Evolutionary conservation across 2,113 vertebrate genomes (phyloP).

Genomic region (Varanus salvator): DNA sequence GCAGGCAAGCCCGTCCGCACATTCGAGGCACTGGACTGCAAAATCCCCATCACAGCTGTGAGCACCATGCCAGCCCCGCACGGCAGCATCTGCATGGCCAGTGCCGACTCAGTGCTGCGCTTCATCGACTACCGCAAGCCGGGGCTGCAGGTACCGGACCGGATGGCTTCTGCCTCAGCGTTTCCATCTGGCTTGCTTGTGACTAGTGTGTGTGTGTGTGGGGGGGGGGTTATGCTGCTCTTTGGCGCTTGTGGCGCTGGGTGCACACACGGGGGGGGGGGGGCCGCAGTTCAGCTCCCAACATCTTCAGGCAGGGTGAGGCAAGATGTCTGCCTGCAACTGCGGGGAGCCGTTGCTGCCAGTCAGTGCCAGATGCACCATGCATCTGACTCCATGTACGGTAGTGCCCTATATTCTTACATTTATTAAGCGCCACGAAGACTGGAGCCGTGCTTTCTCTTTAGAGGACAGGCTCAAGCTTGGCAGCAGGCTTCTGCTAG

Average conservation of each 20-base stretch:
- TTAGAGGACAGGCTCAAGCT: too few species aligned
- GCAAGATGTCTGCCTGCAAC: background rate
- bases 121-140: conserved; percentile 97
- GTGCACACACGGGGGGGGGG: too few species aligned
- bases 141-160: conserved; percentile 87
- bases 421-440: too few species aligned
- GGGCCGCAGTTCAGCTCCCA: too few species aligned
- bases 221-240: background rate
- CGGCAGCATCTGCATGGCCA: conserved; percentile 91
- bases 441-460: too few species aligned
- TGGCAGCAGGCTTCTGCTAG: too few species aligned
- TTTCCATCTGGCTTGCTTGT: background rate
- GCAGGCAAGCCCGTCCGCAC: conserved; percentile 90
- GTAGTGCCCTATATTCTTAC: too few species aligned
- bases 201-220: background rate
- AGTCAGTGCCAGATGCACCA: too few species aligned
- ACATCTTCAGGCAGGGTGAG: too few species aligned
- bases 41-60: conserved; percentile 92
- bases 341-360: background rate
- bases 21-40: conserved; percentile 89
- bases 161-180: background rate
- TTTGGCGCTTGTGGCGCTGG: background rate
- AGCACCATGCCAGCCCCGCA: conserved; percentile 93
- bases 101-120: conserved; percentile 92
- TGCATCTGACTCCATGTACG: too few species aligned